phyloP scores from a whole-genome alignment of 2,113 vertebrate species.

The Hypanus sabinus region DNA sequence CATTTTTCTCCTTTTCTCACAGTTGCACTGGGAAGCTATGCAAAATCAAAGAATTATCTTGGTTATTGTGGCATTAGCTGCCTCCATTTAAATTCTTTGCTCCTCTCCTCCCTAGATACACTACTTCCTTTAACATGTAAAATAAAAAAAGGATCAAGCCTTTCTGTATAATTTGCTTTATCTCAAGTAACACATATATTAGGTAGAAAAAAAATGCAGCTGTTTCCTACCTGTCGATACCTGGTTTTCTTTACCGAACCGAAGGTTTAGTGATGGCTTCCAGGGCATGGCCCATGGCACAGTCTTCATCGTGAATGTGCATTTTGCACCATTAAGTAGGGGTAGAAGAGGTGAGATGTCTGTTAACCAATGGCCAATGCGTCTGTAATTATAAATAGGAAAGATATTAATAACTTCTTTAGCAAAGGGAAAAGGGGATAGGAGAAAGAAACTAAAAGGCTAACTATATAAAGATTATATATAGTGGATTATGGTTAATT shows the following conservation, averaged over 20 bases:
- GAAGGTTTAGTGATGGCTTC: slow-evolving; percentile 59
- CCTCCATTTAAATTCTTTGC: neutral
- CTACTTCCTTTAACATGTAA: neutral
- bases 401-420: neutral
- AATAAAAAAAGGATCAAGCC: neutral
- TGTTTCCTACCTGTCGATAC: slow-evolving; percentile 44
- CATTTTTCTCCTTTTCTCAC: neutral
- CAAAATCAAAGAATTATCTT: neutral
- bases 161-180: neutral
- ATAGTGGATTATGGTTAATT: neutral
- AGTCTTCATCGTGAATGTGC: slow-evolving; percentile 62
- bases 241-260: slow-evolving; percentile 52
- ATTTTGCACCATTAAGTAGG: slow-evolving; percentile 52
- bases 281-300: slow-evolving; percentile 65
- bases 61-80: neutral
- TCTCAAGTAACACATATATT: neutral
- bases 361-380: slow-evolving; percentile 61
- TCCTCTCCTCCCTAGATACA: neutral
- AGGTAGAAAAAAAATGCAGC: slow-evolving; percentile 5
- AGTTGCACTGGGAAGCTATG: neutral
- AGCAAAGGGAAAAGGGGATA: neutral
- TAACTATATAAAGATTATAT: neutral
- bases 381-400: slow-evolving; percentile 46
- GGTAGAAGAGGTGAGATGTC: slow-evolving; percentile 62
- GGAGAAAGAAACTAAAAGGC: neutral